phyloP scores from a whole-genome alignment of 2,797 vertebrate genomes.

The Anguilla marmorata region DNA sequence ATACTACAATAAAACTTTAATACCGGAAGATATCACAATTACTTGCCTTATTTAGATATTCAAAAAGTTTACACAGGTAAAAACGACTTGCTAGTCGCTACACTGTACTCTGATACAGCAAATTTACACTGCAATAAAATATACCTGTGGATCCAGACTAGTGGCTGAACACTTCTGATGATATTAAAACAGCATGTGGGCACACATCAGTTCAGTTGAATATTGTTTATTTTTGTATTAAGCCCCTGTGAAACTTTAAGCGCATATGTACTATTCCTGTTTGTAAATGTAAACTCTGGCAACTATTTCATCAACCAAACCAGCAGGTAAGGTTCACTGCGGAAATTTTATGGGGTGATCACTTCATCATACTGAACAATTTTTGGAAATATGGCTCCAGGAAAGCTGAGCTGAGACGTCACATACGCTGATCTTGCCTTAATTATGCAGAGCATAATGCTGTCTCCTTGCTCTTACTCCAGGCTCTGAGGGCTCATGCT shows the following conservation, averaged over 20 bases:
- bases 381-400: background rate
- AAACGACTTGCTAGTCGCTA: background rate
- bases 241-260: background rate
- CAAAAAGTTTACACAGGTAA: background rate
- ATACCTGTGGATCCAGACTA: no score
- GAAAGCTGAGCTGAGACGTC: background rate
- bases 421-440: background rate
- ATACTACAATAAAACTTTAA: background rate
- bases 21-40: background rate
- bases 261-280: background rate
- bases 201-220: background rate
- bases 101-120: background rate
- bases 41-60: background rate
- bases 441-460: background rate
- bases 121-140: background rate
- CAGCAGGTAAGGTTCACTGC: background rate
- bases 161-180: background rate
- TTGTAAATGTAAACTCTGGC: background rate
- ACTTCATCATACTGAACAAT: background rate
- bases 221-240: background rate
- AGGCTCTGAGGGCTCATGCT: background rate
- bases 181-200: background rate
- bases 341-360: background rate
- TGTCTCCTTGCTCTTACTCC: background rate
- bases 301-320: background rate